These are phyloP conservation scores for Ardeotis arabs DNA, from an alignment of 2,113 vertebrate genomes.

Conservation along the genomic window DNA sequence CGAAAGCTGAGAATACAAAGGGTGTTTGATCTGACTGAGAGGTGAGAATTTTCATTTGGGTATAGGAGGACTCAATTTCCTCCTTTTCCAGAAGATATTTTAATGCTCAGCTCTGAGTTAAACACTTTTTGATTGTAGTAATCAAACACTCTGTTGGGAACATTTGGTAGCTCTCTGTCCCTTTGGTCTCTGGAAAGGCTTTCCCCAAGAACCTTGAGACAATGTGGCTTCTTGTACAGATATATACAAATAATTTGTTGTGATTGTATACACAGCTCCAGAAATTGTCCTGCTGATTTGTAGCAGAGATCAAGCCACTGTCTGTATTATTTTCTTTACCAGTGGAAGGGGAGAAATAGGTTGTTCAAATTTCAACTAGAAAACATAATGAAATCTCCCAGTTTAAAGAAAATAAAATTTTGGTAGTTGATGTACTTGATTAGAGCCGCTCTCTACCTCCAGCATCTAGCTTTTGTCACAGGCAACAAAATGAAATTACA, in stretches of 20 bases:
- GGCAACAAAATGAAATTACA: neutral
- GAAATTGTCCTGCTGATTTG: neutral
- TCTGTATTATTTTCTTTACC: neutral
- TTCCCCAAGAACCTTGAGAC: neutral
- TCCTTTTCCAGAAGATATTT: neutral
- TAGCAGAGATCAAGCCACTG: neutral
- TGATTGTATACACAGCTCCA: neutral
- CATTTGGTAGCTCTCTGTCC: neutral
- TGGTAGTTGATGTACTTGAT: neutral
- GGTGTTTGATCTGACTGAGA: neutral
- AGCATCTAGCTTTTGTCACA: neutral
- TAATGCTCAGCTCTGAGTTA: neutral
- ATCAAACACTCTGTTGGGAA: neutral
- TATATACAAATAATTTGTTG: neutral
- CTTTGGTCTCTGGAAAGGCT: neutral
- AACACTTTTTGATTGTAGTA: neutral
- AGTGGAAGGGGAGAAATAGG: neutral
- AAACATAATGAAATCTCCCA: neutral
- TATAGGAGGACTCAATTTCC: neutral
- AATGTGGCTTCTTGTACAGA: neutral
- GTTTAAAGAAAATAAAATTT: neutral
- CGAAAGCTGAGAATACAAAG: neutral
- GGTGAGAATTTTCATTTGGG: neutral
- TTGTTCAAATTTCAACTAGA: neutral
- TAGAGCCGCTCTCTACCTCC: neutral